Percentiles rank a stretch among this genome's conserved stretches.
phyloP scores from a whole-genome alignment of 1,140 invertebrate genomes.

The Bemisia tabaci region DNA sequence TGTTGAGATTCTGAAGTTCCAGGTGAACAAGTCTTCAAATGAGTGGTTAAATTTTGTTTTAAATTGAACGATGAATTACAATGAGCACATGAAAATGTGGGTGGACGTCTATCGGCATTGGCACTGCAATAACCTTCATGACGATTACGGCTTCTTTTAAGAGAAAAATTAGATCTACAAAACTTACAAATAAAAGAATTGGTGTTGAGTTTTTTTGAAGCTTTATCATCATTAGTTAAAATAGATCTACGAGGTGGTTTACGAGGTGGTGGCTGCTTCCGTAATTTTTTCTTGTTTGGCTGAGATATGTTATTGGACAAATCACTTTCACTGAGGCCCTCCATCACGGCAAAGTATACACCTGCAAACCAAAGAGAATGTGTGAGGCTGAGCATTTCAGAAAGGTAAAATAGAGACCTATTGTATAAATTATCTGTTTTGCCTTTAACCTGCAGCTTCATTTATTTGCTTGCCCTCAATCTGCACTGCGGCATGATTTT shows the following conservation, averaged over 20 bases:
- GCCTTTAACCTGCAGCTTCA: too few relatives aligned
- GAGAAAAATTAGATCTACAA: background rate
- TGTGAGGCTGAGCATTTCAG: background rate
- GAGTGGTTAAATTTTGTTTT: background rate
- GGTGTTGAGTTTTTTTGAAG: background rate
- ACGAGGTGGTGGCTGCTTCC: background rate
- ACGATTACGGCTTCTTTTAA: background rate
- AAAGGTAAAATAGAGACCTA: too few relatives aligned
- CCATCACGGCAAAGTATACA: background rate
- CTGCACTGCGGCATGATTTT: too few relatives aligned
- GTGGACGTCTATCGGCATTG: background rate
- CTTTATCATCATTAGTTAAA: background rate
- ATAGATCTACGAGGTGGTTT: background rate
- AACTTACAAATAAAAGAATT: background rate
- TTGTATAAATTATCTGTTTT: too few relatives aligned
- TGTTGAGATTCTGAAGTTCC: background rate
- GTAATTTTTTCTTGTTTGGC: background rate
- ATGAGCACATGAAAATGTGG: background rate
- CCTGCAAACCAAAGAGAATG: background rate
- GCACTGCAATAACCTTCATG: background rate
- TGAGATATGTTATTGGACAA: background rate
- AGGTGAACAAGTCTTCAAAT: conserved; percentile 1
- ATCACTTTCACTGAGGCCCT: background rate
- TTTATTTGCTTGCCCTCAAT: too few relatives aligned
- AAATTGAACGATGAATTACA: background rate